These are phyloP conservation scores for Polia nebulosa DNA, from an alignment of 2,888 invertebrate species.

Conservation along the genomic window DNA sequence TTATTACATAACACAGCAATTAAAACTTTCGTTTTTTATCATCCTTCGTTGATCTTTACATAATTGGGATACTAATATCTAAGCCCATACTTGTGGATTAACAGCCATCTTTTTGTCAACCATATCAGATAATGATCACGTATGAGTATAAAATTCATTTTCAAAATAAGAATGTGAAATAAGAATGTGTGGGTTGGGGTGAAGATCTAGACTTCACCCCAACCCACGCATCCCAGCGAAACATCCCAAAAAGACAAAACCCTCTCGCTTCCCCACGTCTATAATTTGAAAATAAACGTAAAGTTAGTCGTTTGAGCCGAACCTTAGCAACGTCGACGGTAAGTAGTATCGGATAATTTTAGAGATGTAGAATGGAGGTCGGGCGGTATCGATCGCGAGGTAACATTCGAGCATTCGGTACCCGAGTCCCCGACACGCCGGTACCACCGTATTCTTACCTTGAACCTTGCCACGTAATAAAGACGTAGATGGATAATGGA, in stretches of 20 bases:
- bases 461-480: slow-evolving; percentile 60
- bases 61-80: too few relatives aligned
- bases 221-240: not conserved
- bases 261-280: not conserved
- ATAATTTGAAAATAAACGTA: slow-evolving; percentile 45
- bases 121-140: too few relatives aligned
- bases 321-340: slow-evolving; percentile 49
- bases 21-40: too few relatives aligned
- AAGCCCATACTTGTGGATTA: not conserved
- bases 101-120: too few relatives aligned
- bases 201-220: not conserved
- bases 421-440: slow-evolving; percentile 59
- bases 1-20: not conserved
- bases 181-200: too few relatives aligned
- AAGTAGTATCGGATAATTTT: slow-evolving; percentile 75
- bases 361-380: slow-evolving; percentile 69
- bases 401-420: slow-evolving; percentile 46
- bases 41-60: too few relatives aligned
- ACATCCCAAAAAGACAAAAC: not conserved
- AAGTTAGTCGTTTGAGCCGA: slow-evolving; percentile 39
- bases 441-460: slow-evolving; percentile 65
- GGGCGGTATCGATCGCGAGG: slow-evolving; percentile 73
- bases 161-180: too few relatives aligned
- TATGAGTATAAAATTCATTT: too few relatives aligned
- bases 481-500: slow-evolving; percentile 44